Conservation (phyloP, 2,888 invertebrate species). For the Pogonocherus hispidulus region DNA sequence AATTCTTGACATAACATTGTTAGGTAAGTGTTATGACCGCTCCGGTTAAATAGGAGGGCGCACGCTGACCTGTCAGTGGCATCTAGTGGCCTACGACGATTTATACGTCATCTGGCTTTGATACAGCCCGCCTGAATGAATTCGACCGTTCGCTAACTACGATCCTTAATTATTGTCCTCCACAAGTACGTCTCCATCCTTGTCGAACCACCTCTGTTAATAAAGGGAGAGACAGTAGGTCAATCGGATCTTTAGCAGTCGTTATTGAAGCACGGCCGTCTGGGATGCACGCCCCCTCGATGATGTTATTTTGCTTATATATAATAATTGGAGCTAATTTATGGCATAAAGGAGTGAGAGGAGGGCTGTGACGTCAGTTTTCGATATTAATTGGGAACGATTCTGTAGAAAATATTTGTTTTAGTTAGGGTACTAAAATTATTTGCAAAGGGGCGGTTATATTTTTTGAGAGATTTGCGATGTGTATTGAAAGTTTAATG, state of each 20-base stretch:
- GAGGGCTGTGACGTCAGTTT: neutral
- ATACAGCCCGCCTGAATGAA: slow-evolving; percentile 54
- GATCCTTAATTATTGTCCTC: slow-evolving; percentile 15
- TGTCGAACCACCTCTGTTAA: neutral
- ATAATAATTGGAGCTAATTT: slow-evolving; percentile 52
- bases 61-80: slow-evolving; percentile 63
- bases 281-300: slow-evolving; percentile 53
- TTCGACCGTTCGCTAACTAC: slow-evolving; percentile 29
- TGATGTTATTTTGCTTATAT: slow-evolving; percentile 55
- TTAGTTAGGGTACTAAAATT: too few species aligned
- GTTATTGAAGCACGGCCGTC: slow-evolving; percentile 34
- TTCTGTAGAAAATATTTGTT: neutral
- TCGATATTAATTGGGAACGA: neutral
- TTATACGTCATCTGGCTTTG: slow-evolving; percentile 68
- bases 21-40: slow-evolving; percentile 36
- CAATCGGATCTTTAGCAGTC: slow-evolving; percentile 3
- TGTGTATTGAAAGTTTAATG: too few species aligned
- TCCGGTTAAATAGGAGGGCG: slow-evolving; percentile 50
- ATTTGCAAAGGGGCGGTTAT: too few species aligned
- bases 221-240: neutral
- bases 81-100: slow-evolving; percentile 66
- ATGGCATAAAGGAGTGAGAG: slow-evolving; percentile 14
- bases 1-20: slow-evolving; percentile 9
- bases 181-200: slow-evolving; percentile 13
- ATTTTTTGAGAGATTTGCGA: too few species aligned